A percentile compares a stretch with the other conserved stretches of the same genome.
Evolutionary conservation across 2,113 vertebrate species (phyloP).

Genomic region (Bettongia penicillata): DNA sequence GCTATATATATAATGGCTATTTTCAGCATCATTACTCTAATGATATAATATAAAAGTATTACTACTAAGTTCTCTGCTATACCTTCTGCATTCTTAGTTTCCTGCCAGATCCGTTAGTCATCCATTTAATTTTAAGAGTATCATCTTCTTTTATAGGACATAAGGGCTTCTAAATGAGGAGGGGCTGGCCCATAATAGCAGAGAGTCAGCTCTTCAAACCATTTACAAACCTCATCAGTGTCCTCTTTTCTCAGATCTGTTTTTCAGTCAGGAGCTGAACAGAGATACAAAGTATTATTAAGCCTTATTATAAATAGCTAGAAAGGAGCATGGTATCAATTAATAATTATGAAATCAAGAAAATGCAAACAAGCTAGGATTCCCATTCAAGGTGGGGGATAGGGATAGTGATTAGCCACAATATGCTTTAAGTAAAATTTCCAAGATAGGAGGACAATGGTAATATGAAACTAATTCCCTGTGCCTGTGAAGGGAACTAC

Average conservation of each 20-base stretch:
- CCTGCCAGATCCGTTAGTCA: not conserved
- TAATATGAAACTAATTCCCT: not conserved
- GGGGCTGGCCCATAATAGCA: not conserved
- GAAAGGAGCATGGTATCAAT: not conserved
- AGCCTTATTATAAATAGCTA: not conserved
- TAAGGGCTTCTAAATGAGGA: not conserved
- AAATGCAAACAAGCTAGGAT: not conserved
- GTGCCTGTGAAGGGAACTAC: not conserved
- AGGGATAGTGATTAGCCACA: not conserved
- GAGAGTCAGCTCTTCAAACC: not conserved
- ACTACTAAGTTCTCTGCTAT: not conserved
- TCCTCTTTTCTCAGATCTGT: not conserved
- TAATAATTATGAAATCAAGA: not conserved
- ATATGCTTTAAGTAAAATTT: not conserved
- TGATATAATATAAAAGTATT: no score
- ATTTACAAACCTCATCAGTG: not conserved
- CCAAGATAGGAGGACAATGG: not conserved
- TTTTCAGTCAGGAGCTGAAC: not conserved
- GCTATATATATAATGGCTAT: no score
- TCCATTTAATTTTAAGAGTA: not conserved
- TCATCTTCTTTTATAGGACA: not conserved
- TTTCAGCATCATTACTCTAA: not conserved
- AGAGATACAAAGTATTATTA: not conserved
- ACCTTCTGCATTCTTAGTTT: not conserved
- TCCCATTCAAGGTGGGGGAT: not conserved